Evolutionary conservation across 2,797 vertebrate species (phyloP), one percentile per base, ranked within the genome.

Genomic region (Petrocephalus sullivani): DNA sequence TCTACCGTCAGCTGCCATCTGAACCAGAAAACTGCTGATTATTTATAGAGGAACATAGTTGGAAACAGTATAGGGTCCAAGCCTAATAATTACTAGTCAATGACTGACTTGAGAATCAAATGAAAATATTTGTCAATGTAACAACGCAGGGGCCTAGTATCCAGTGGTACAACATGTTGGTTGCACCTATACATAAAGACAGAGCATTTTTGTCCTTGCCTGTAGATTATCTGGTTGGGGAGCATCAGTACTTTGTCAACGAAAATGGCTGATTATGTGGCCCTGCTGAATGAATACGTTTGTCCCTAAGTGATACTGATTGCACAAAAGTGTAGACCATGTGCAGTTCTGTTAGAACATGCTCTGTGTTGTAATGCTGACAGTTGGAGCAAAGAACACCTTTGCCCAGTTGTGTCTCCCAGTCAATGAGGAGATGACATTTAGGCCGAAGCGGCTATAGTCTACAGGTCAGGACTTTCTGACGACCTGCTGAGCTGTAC

Each of bases 11-110:
- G 87, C 87, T 88, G 87, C 60, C 33, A 16, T 88, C 49, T 37
- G 54, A 75, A 28, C 41, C n/a, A 84, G 57, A 84, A 37, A 84
- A 88, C 87, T 84, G 78, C 87, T 64, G 78, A 46, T 67, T 33
- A 54, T 19, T 85, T 23, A 83, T 51, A 67, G 41, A 28, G 57
- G 81, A 23, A 21, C n/a, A 57, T 56, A 28, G 9, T 54, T 81
- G 87, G 28, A 14, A 57, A 28, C 2, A 58, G 54, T 87, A n/a
- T 23, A n/a, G 23, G 12, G 46, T 51, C 21, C 41, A 19, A 56
- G 28, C 56, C 56, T 16, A 53, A n/a, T 41, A 86, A 46, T 53
- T 33, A n/a, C 41, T 61, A 64, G 21, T 61, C n/a, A 16, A 53
- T 6, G 16, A 56, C 1, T 53, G 12, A 19, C 6, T 23, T 85